phyloP scores from a whole-genome alignment of 2,797 vertebrate species.

The Gymnothorax javanicus region DNA sequence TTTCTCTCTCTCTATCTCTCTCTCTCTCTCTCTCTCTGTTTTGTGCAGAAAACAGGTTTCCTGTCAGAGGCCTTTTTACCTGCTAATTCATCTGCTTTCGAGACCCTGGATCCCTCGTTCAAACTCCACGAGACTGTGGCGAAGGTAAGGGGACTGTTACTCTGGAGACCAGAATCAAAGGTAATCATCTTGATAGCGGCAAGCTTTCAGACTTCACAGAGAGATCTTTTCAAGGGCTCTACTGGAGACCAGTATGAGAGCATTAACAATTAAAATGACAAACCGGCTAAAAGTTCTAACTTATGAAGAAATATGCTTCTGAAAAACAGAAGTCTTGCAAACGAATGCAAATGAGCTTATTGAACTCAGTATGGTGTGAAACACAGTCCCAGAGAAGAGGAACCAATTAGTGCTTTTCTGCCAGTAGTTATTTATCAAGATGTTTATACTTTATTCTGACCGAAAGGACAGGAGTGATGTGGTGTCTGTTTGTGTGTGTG shows the following conservation, averaged over 20 bases:
- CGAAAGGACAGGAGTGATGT: neutral
- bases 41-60: slow-evolving; percentile 77
- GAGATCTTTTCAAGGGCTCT: neutral
- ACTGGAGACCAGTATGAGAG: neutral
- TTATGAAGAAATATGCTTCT: neutral
- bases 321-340: neutral
- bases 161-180: slow-evolving; percentile 17
- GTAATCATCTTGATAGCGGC: neutral
- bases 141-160: slow-evolving; percentile 75
- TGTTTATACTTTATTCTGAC: neutral
- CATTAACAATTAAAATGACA: neutral
- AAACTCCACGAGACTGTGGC: slow-evolving; percentile 83
- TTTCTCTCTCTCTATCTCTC: slow-evolving; percentile 41
- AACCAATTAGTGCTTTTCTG: neutral
- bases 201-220: neutral
- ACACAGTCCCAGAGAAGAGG: neutral
- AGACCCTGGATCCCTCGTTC: slow-evolving; percentile 82
- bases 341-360: neutral
- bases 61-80: slow-evolving; percentile 84
- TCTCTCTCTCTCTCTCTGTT: slow-evolving; percentile 25
- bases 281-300: neutral
- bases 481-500: too few species aligned
- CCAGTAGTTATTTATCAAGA: neutral
- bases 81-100: slow-evolving; percentile 59
- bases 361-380: neutral